phyloP scores from a whole-genome alignment of 2,113 vertebrate genomes.

The Corvus cornix region DNA sequence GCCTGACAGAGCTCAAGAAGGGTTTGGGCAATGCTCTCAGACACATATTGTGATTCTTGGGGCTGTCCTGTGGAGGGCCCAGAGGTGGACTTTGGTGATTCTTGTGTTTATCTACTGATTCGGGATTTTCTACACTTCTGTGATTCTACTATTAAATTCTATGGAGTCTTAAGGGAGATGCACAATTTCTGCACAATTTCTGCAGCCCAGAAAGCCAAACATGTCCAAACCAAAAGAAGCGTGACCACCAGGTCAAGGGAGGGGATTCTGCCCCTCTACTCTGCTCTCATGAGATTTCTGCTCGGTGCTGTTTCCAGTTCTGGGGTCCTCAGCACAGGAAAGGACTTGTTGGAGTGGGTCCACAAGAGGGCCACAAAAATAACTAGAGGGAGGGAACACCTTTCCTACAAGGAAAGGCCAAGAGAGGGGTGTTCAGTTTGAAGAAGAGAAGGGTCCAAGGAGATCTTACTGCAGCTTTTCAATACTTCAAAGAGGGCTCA shows the following conservation, averaged over 20 bases:
- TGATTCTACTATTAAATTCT: not conserved
- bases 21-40: not conserved
- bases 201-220: not conserved
- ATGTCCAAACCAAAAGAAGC: fast-evolving
- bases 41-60: fast-evolving
- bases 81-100: not conserved
- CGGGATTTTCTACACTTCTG: not conserved
- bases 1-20: not conserved
- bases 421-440: not conserved
- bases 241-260: not conserved
- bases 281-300: not conserved
- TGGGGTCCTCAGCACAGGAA: not conserved
- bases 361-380: not conserved
- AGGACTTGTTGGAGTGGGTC: not conserved
- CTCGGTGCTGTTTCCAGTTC: not conserved
- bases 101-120: not conserved
- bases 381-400: not conserved
- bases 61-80: not conserved
- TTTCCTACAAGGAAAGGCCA: not conserved
- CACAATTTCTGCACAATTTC: not conserved
- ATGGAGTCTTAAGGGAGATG: not conserved
- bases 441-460: not conserved
- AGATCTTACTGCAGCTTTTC: not conserved
- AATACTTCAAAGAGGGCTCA: not conserved
- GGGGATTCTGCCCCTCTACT: not conserved